These are phyloP conservation scores for Aspidiotus destructor DNA, from an alignment of 2,888 invertebrate species.

Conservation along the genomic window DNA sequence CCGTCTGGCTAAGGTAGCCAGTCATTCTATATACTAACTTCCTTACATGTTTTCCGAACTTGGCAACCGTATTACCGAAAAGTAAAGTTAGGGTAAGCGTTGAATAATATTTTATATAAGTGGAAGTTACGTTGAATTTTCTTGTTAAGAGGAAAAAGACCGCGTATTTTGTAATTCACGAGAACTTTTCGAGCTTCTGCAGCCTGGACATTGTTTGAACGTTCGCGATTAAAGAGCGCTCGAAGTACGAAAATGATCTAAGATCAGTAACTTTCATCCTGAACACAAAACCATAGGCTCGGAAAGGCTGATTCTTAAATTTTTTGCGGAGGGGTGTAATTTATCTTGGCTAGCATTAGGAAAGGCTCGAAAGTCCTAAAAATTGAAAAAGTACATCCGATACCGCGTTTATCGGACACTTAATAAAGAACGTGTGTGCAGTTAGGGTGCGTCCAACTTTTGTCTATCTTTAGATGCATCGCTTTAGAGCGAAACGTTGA, in stretches of 20 bases:
- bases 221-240: too few relatives aligned
- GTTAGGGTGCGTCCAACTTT: neutral
- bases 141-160: constrained; percentile 8
- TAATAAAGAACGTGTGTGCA: constrained; percentile 1
- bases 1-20: neutral
- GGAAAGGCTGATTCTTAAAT: too few relatives aligned
- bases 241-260: too few relatives aligned
- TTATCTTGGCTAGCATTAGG: too few relatives aligned
- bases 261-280: too few relatives aligned
- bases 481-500: neutral
- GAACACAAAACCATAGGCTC: too few relatives aligned
- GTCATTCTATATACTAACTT: constrained; percentile 10
- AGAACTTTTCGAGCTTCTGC: too few relatives aligned
- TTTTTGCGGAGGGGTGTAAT: too few relatives aligned
- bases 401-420: too few relatives aligned
- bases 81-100: constrained; percentile 18
- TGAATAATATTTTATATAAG: constrained; percentile 28
- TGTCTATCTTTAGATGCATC: constrained; percentile 1
- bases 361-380: too few relatives aligned
- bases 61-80: constrained; percentile 15
- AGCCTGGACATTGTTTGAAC: too few relatives aligned
- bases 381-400: too few relatives aligned
- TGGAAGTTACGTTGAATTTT: constrained; percentile 18
- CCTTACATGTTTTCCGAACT: constrained; percentile 19
- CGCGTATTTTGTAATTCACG: constrained; percentile 8